These are phyloP conservation scores for Lumbricus terrestris DNA, from an alignment of 2,888 invertebrate species.

Conservation along the genomic window DNA sequence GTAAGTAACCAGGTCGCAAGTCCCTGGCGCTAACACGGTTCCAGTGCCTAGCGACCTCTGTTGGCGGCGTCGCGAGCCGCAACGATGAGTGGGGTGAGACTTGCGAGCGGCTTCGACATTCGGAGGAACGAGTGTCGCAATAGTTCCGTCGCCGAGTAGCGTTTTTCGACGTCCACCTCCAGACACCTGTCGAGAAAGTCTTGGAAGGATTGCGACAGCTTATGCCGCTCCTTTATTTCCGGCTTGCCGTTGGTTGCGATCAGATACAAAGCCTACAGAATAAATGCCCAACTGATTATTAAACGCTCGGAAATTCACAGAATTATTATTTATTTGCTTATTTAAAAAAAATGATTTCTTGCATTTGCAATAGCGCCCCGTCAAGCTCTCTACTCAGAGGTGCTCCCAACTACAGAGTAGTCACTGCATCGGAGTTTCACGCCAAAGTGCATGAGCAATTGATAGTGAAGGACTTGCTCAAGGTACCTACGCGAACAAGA, in stretches of 20 bases:
- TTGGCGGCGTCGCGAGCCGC: constrained; percentile 55
- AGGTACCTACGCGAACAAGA: too few relatives aligned
- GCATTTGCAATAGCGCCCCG: too few relatives aligned
- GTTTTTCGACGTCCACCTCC: constrained; percentile 64
- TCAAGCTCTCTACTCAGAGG: too few relatives aligned
- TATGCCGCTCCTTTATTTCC: constrained; percentile 96
- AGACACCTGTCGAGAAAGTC: constrained; percentile 71
- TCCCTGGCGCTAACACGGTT: neutral
- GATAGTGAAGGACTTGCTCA: too few relatives aligned
- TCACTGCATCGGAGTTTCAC: too few relatives aligned
- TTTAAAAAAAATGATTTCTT: too few relatives aligned
- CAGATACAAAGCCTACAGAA: constrained; percentile 81
- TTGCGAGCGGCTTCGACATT: constrained; percentile 90
- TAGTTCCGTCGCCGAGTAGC: constrained; percentile 63
- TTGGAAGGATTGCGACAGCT: constrained; percentile 90
- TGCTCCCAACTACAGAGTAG: too few relatives aligned
- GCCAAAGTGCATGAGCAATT: too few relatives aligned
- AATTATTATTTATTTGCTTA: too few relatives aligned
- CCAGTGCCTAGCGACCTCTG: constrained; percentile 15
- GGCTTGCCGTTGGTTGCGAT: constrained; percentile 99
- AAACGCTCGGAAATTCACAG: neutral
- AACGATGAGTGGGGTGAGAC: constrained; percentile 86
- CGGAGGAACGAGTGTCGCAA: constrained; percentile 89
- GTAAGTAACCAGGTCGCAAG: too few relatives aligned
- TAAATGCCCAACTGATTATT: neutral